Base-by-base conservation (phyloP, 2,113 vertebrate genomes). In the Rhynchomys soricoides region DNA sequence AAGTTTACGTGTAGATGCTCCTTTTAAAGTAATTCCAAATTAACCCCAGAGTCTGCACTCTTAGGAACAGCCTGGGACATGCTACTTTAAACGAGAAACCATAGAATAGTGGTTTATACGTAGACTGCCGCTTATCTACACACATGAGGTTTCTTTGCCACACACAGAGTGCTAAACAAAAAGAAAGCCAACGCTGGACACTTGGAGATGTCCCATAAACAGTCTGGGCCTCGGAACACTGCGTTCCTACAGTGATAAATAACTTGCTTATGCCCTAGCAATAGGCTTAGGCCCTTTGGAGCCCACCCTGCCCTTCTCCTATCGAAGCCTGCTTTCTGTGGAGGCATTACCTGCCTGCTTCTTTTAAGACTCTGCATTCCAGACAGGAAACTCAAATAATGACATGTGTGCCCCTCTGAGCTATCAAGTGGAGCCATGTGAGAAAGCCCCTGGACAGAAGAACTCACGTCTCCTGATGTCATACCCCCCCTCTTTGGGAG, bases 21-120 rank as follows among this genome's bases (percentile, higher is more conserved):
- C 57, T 79, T 89, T 83, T n/a, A 24, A 93, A 87, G 7, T 50
- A 77, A 93, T 89, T 86, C 34, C n/a, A 94, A 89, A 68, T 91
- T 43, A 94, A 45, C 29, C 87, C 50, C 17, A 85, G 22, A 34
- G 4, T 82, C 68, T 37, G 22, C 48, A 90, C 78, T 93, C 31
- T 89, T 70, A 16, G n/a, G n/a, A 93, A 81, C 31, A 71, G 8
- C 50, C 3, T 81, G 52, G 34, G 71, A 59, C 74, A 73, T 15
- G 10, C 1, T 52, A 34, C n/a, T 90, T 90, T 95, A 57, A 29
- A 87, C 77, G 93, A 91, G 57, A 91, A n/a, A 82, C 11, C 4
- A 55, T 43, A 70, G 55, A 70, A 9, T 24, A 7, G 59, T 40
- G 45, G 37, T 3, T 43, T 29, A 11, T 5, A 13, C 8, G 24